These are phyloP conservation scores for Luperina nickerlii DNA, from an alignment of 2,888 invertebrate species.

Conservation along the genomic window DNA sequence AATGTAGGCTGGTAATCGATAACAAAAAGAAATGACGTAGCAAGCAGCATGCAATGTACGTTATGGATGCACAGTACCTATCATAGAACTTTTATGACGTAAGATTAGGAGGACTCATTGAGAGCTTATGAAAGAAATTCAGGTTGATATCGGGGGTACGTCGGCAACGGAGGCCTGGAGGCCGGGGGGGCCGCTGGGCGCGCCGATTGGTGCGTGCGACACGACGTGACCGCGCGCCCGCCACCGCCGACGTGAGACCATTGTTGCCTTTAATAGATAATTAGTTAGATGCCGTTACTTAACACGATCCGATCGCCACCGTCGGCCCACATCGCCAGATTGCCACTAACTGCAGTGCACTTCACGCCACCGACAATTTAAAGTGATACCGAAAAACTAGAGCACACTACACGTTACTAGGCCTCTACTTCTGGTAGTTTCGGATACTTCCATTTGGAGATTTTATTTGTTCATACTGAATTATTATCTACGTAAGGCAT, in stretches of 20 bases:
- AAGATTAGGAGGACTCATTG: not conserved
- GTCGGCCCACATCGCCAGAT: slow-evolving; percentile 79
- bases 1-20: not conserved
- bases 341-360: slow-evolving; percentile 75
- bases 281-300: slow-evolving; percentile 88
- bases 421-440: slow-evolving; percentile 41
- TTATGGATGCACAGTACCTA: not conserved
- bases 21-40: not conserved
- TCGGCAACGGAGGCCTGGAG: slow-evolving; percentile 9
- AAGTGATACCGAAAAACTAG: slow-evolving; percentile 72
- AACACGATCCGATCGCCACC: slow-evolving; percentile 82
- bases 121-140: slow-evolving; percentile 9
- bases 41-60: not conserved
- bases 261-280: slow-evolving; percentile 89
- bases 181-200: slow-evolving; percentile 45
- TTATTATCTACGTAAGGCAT: not conserved
- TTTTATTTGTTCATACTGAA: slow-evolving; percentile 9
- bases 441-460: slow-evolving; percentile 4
- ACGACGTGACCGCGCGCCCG: slow-evolving; percentile 75
- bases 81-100: not conserved
- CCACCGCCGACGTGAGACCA: slow-evolving; percentile 83
- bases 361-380: slow-evolving; percentile 68
- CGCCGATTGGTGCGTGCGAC: slow-evolving; percentile 72
- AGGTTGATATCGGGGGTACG: slow-evolving; percentile 28
- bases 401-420: slow-evolving; percentile 68